Evolutionary conservation across 2,888 invertebrate genomes (phyloP).

Genomic region (Acronicta aceris): DNA sequence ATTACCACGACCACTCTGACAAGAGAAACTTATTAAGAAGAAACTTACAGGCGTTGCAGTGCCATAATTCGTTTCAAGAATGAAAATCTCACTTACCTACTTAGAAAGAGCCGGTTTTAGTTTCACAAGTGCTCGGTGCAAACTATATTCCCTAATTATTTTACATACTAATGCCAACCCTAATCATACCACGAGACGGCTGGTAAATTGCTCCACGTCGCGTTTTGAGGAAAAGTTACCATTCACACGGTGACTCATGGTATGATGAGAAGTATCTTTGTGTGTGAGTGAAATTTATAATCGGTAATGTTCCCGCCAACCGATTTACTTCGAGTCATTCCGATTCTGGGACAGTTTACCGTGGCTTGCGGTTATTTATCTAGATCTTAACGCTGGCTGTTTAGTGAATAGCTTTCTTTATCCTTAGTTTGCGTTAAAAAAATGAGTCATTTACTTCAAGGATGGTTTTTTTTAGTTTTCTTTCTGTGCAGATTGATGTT

Average conservation of each 20-base stretch:
- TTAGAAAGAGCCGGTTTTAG: no score
- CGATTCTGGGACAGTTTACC: slow-evolving; percentile 50
- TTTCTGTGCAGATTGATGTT: no score
- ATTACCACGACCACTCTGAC: no score
- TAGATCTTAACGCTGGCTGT: slow-evolving; percentile 28
- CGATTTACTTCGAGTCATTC: slow-evolving; percentile 49
- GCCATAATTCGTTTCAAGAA: no score
- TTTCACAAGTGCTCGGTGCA: no score
- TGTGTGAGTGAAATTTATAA: slow-evolving; percentile 60
- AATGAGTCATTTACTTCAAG: background rate
- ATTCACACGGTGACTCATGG: slow-evolving; percentile 74
- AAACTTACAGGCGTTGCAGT: no score
- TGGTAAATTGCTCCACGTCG: slow-evolving; percentile 70
- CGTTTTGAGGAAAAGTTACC: slow-evolving; percentile 68
- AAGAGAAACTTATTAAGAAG: no score
- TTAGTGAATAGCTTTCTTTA: slow-evolving; percentile 24
- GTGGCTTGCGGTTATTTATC: slow-evolving; percentile 38
- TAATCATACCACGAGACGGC: slow-evolving; percentile 6
- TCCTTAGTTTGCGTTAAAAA: background rate
- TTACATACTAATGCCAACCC: background rate
- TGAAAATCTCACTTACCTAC: no score
- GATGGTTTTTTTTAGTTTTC: no score
- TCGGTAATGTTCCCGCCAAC: slow-evolving; percentile 53
- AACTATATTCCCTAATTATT: no score
- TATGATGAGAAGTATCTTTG: slow-evolving; percentile 33